phyloP scores from a whole-genome alignment of 2,113 vertebrate genomes.

The Gymnorhina tibicen region DNA sequence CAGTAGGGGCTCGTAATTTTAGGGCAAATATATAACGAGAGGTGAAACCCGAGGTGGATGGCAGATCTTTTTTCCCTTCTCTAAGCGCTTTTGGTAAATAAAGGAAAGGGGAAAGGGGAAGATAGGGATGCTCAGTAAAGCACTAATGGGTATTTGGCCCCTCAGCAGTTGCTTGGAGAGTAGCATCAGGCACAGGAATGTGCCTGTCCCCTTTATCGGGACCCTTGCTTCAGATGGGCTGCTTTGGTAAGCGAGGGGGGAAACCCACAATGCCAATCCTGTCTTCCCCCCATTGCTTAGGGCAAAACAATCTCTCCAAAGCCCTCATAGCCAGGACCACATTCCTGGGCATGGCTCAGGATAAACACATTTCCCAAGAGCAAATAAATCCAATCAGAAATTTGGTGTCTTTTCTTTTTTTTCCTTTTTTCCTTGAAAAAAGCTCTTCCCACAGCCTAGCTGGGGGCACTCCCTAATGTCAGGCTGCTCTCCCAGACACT shows the following conservation, averaged over 20 bases:
- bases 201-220: neutral
- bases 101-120: neutral
- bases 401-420: accelerated
- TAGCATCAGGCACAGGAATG: neutral
- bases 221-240: neutral
- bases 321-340: neutral
- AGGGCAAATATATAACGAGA: neutral
- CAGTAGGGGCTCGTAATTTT: neutral
- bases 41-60: neutral
- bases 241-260: neutral
- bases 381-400: neutral
- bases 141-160: neutral
- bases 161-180: neutral
- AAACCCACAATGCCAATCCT: neutral
- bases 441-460: neutral
- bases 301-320: neutral
- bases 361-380: neutral
- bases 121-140: neutral
- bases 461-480: neutral
- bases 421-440: neutral
- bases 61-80: neutral
- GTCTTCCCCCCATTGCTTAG: neutral
- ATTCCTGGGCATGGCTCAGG: neutral
- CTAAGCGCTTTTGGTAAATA: neutral
- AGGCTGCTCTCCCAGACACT: neutral